Base-by-base conservation (phyloP, 2,888 invertebrate genomes). In the Isoperla grammatica region DNA sequence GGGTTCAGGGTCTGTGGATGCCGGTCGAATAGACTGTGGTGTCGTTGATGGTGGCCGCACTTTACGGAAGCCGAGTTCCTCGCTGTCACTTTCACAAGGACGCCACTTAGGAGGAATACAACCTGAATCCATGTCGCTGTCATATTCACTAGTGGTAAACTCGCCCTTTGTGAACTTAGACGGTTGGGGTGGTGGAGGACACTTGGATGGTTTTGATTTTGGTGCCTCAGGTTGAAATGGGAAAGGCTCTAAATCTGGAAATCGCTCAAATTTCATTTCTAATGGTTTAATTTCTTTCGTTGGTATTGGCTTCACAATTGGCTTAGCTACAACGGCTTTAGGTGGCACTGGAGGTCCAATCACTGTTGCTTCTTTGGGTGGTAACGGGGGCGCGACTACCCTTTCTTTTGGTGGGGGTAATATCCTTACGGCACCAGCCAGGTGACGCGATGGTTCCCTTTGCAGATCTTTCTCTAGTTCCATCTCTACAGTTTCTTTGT, bases 121-220 rank as follows among this genome's bases (percentile, higher is more conserved):
- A 0, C 76, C 71, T 12, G 75, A 71, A 65, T 82, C 82, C 61
- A 81, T 75, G 71, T 86, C 86, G 61, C 84, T 85, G 70, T 86
- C 86, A 67, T 86, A 85, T 67, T 86, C 85, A 64, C 84, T 85
- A 67, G 84, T 85, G 35, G 78, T 76, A 65, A 81, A 77, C 64
- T 76, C 78, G 9, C 78, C 78, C 68, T 79, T 81, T 1, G 78
- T 71, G 65, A 84, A 79, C 66, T 81, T 84, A 0, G 77, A 76
- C 1, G 84, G 83, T 20, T 80, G 75, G 1, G 82, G 78, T 2
- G 81, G 80, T 20, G 81, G 79, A 4, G 81, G 79, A 15, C 69
- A 66, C 65, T 67, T 76, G 1, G 69, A 65, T 9, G 70, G 69
- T 66, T 61, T 74, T 2, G 69, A 74, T 66, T 76, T 79, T 23